Percentiles rank a stretch among this genome's conserved stretches.
These are phyloP conservation scores for Promerops cafer DNA, from an alignment of 2,113 vertebrate genomes.

Conservation along the genomic window DNA sequence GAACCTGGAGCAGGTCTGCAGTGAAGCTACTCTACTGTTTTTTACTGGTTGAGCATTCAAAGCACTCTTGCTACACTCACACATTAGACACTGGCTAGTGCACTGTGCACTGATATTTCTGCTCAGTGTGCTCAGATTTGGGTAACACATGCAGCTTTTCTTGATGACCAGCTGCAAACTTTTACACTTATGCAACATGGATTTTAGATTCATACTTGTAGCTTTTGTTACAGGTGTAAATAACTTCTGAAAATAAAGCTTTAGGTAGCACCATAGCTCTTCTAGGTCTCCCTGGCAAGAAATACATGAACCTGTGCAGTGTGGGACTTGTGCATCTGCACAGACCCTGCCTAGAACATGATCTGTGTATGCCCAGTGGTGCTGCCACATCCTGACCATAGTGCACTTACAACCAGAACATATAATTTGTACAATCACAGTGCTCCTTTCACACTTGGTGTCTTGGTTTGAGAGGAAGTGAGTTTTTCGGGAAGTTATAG, in stretches of 20 bases:
- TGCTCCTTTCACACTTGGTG: neutral
- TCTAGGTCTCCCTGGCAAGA: neutral
- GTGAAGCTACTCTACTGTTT: neutral
- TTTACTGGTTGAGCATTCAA: neutral
- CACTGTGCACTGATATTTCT: neutral
- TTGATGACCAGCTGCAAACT: neutral
- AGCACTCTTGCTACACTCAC: neutral
- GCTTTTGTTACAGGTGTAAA: neutral
- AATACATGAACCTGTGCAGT: neutral
- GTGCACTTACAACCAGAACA: neutral
- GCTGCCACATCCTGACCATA: neutral
- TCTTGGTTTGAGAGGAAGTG: too few relatives aligned
- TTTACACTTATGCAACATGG: neutral
- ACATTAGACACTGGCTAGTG: neutral
- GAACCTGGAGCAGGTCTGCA: neutral
- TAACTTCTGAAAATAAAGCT: neutral
- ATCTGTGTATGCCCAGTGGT: neutral
- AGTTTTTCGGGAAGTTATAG: too few relatives aligned
- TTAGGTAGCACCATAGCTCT: neutral
- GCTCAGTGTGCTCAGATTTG: neutral
- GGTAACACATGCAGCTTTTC: neutral
- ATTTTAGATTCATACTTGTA: neutral
- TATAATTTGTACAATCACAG: neutral
- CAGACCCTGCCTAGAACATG: neutral
- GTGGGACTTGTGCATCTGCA: neutral